Percentiles rank a stretch among this genome's conserved stretches.
Conservation (phyloP, 2,113 vertebrate genomes). For the Penelope pileata region DNA sequence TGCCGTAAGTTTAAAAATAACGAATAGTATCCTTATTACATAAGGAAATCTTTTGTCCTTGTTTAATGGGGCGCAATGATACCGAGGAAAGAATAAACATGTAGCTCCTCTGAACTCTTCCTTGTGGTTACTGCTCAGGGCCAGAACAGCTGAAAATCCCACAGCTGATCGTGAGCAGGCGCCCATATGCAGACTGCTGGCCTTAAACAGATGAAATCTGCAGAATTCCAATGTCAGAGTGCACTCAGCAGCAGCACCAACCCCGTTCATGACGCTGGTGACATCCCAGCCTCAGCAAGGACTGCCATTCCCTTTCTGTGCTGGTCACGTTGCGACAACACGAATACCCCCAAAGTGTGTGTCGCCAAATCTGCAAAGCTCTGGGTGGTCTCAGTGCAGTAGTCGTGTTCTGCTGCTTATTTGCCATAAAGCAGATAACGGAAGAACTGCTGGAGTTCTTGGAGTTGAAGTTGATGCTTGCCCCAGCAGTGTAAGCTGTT, state of each 20-base stretch:
- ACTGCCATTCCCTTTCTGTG: not conserved
- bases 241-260: not conserved
- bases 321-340: accelerated
- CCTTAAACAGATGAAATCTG: not conserved
- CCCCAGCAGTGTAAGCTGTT: accelerated
- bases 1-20: conserved; percentile 51
- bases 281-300: not conserved
- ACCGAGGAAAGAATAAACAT: not conserved
- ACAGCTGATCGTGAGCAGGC: not conserved
- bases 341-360: not conserved
- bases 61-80: not conserved
- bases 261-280: not conserved
- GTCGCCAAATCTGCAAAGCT: not conserved
- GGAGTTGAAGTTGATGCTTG: not conserved
- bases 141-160: not conserved
- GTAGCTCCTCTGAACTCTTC: not conserved
- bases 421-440: not conserved
- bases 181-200: not conserved
- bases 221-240: not conserved
- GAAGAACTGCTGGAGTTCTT: not conserved
- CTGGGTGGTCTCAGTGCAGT: not conserved
- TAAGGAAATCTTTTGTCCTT: conserved; percentile 26
- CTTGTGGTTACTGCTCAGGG: not conserved
- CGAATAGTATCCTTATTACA: not conserved
- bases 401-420: not conserved